phyloP scores from a whole-genome alignment of 2,888 invertebrate species.

The Thereva unica region DNA sequence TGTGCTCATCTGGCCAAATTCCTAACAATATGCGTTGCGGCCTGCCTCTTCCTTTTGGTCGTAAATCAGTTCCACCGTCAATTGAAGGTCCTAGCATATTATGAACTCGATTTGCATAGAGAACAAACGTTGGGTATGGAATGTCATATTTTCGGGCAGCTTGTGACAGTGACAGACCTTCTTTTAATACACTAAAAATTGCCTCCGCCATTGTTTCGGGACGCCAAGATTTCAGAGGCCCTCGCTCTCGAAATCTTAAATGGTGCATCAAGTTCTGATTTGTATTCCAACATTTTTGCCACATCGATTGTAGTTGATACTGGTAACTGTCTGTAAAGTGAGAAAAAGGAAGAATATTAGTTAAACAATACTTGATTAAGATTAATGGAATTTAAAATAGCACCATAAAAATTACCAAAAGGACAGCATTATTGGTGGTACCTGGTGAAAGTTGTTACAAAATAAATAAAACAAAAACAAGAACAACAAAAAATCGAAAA shows the following conservation, averaged over 20 bases:
- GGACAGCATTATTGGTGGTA: no score
- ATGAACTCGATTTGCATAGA: conserved; percentile 90
- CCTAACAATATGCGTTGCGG: conserved; percentile 89
- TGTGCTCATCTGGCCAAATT: conserved; percentile 93
- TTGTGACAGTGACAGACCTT: conserved; percentile 85
- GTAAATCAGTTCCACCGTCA: conserved; percentile 86
- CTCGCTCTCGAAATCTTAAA: conserved; percentile 87
- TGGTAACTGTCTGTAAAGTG: conserved; percentile 84
- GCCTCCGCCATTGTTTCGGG: conserved; percentile 95
- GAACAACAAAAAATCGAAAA: no score
- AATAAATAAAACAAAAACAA: no score
- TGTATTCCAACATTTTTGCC: conserved; percentile 96
- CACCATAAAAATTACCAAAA: no score
- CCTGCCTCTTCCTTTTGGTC: conserved; percentile 88
- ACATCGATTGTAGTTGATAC: conserved; percentile 92
- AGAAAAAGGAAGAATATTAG: not conserved
- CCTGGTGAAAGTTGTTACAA: no score
- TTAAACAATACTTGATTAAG: no score
- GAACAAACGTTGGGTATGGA: conserved; percentile 91
- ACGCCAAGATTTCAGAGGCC: conserved; percentile 90
- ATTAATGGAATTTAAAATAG: conserved; percentile 5
- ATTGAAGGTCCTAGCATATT: conserved; percentile 93
- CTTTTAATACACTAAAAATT: conserved; percentile 88
- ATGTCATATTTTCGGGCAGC: conserved; percentile 93
- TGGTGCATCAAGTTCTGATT: conserved; percentile 90